phyloP scores from a whole-genome alignment of 2,888 invertebrate genomes.

The Dryobota labecula region DNA sequence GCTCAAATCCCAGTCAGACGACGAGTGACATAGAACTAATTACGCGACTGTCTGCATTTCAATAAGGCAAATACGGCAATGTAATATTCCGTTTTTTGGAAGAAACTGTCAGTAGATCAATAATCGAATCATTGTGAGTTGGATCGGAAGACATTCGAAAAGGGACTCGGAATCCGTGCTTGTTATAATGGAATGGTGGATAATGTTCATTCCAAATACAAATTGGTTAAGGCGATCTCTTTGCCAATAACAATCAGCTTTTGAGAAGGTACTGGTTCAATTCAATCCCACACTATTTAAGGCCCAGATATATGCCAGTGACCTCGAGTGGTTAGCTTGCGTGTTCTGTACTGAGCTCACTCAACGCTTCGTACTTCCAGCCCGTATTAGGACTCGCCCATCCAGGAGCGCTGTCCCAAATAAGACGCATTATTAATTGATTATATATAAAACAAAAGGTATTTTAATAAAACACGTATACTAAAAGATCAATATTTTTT shows the following conservation, averaged over 20 bases:
- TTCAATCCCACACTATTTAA: too few relatives aligned
- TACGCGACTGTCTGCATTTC: slow-evolving; percentile 14
- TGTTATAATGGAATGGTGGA: slow-evolving; percentile 19
- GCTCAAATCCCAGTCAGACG: not conserved
- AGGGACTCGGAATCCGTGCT: not conserved
- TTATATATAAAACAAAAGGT: too few relatives aligned
- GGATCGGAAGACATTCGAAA: not conserved
- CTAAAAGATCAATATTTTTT: too few relatives aligned
- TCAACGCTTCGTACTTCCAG: too few relatives aligned
- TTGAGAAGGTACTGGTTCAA: not conserved
- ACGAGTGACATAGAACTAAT: slow-evolving; percentile 16
- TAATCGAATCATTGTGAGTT: slow-evolving; percentile 32
- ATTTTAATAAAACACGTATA: too few relatives aligned
- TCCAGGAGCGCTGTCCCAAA: too few relatives aligned
- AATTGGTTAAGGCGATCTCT: not conserved
- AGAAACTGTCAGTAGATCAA: slow-evolving; percentile 25
- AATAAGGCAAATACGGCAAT: slow-evolving; percentile 1
- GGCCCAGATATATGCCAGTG: too few relatives aligned
- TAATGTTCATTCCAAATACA: not conserved
- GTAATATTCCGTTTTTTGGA: not conserved
- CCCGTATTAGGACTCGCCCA: too few relatives aligned
- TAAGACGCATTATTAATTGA: too few relatives aligned
- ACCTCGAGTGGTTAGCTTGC: too few relatives aligned
- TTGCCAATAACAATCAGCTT: not conserved
- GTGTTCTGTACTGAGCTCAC: too few relatives aligned